Conservation (phyloP, 1,140 invertebrate species). For the Drosophila sturtevanti region DNA sequence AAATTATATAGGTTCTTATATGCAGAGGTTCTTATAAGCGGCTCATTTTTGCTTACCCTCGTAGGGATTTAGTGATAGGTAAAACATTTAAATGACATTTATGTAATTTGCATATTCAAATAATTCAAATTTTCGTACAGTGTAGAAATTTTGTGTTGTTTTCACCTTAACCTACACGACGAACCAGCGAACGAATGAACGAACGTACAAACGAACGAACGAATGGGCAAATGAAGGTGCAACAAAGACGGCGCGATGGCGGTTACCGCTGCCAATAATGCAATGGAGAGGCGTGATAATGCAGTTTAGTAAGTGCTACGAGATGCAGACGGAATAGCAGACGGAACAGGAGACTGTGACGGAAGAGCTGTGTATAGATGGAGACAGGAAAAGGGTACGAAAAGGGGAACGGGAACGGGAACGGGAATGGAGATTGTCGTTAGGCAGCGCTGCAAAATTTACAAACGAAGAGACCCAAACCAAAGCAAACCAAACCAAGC, state of each 20-base stretch:
- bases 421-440: constrained; percentile 38
- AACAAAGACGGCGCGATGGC: constrained; percentile 3
- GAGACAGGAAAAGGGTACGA: too few relatives aligned
- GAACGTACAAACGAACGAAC: constrained; percentile 7
- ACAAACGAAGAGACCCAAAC: constrained; percentile 25
- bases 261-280: constrained; percentile 71
- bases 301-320: constrained; percentile 75
- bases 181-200: constrained; percentile 7
- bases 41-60: too few relatives aligned
- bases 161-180: constrained; percentile 71
- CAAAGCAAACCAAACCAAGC: neutral
- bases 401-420: too few relatives aligned
- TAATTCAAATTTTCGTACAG: neutral
- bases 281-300: constrained; percentile 79
- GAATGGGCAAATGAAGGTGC: neutral
- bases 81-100: neutral
- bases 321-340: constrained; percentile 8
- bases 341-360: neutral
- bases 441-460: constrained; percentile 45
- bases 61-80: too few relatives aligned
- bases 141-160: constrained; percentile 50
- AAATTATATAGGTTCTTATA: too few relatives aligned
- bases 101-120: neutral
- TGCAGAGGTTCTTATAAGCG: too few relatives aligned
- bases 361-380: constrained; percentile 19